Evolutionary conservation across 2,797 vertebrate species (phyloP), one percentile per base, ranked within the genome.

Genomic region (Streptopelia turtur): DNA sequence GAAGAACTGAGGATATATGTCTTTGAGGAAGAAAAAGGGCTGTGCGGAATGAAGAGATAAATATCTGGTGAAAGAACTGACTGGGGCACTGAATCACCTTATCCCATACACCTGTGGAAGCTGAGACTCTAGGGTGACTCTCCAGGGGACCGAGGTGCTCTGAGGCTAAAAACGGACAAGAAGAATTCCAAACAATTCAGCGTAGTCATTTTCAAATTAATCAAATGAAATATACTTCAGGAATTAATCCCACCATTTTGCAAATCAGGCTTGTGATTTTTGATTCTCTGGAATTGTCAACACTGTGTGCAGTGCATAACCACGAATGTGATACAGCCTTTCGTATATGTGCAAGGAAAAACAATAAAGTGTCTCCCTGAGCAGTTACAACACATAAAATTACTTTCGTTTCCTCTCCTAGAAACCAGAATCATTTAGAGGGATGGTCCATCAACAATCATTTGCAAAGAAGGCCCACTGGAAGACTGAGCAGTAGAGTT

Each of bases 271-370:
- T 78, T 69, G 64, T 78, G 33, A 93, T 87, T 95, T 89, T 94
- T 82, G 70, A 80, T 90, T 49, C 28, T 47, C 39, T 69, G 49
- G 24, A 75, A 75, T 69, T 86, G 69, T 87, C 87, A 95, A 31
- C 41, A 50, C 49, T 1, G 2, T 49, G 56, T 78, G 65, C 27
- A 80, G 61, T 52, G 50, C 55, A 43, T 52, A 94, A 91, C 50
- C 65, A 86, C 76, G 92, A 75, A 92, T 65, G 60, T 12, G 56
- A 90, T 88, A 56, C 59, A 87, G 63, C 63, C 79, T 91, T 93
- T 74, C 68, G 49, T 59, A 65, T 22, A 53, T 35, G 13, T 0
- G 0, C 27, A 45, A 76, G 63, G 1, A 63, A 92, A 59, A 90
- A 65, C 41, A 72, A 76, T 76, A 86, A 90, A 78, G 30, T 30